Evolutionary conservation across 1,140 invertebrate genomes (phyloP), one percentile per base, ranked within the genome.

Genomic region (Drosophila yakuba): DNA sequence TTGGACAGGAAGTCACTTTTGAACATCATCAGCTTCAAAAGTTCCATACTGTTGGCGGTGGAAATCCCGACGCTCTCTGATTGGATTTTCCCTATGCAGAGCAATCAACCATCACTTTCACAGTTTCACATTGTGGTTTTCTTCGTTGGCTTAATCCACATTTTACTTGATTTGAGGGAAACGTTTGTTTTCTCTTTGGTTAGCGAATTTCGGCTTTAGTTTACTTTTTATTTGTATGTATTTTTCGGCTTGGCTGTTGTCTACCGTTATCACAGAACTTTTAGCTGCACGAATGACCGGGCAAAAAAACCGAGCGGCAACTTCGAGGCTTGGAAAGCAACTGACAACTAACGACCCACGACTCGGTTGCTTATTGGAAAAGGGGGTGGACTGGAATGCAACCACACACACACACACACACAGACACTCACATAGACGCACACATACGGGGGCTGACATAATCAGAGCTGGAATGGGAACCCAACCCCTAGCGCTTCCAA

Each of bases 1-100:
- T 90, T 91, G 60, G 80, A 90, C 86, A 92, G 76, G 77, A 92
- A 92, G 90, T 92, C 91, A 91, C 90, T 92, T 81, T 92, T 92
- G 78, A 91, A 91, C 90, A 91, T 92, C 91, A 92, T 92, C 77
- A 92, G 79, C 67, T 92, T 92, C 50, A 92, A 82, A 76, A 92
- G 90, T 90, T 92, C 91, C 91, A 92, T 92, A 68, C 88, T 58
- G 72, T 38, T 25, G 47, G n/a, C 50, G 35, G 51, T 41, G 35
- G 17, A 35, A 17, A 28, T 60, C 25, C 39, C 25, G 48, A 14
- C 47, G 25, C 28, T 54, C 15, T 7, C 28, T 39, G 45, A 36
- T 54, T 52, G 50, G 50, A 44, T 67, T 14, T 48, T 39, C 25
- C 35, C 14, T 67, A 54, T 63, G 12, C 35, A 11, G 43, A 41